Percentiles rank a stretch among this genome's conserved stretches.
Conservation (phyloP, 1,140 invertebrate species). For the Drosophila tsacasi region DNA sequence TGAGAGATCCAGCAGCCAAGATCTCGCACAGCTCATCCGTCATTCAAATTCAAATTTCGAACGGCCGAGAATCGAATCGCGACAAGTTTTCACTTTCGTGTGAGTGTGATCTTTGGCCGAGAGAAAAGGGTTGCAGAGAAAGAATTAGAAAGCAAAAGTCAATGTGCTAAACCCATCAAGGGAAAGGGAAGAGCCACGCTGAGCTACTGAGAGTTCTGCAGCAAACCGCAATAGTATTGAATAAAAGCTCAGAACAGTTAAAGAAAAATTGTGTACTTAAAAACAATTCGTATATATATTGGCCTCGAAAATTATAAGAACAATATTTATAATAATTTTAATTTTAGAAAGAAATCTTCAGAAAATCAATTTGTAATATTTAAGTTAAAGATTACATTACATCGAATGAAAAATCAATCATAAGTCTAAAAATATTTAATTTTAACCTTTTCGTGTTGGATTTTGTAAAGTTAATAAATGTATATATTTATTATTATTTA, state of each 20-base stretch:
- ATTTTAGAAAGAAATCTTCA: too few relatives aligned
- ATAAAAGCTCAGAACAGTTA: not conserved
- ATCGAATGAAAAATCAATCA: too few relatives aligned
- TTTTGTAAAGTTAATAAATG: too few relatives aligned
- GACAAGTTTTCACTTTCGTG: constrained; percentile 70
- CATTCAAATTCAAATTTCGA: constrained; percentile 66
- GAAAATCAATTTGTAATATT: too few relatives aligned
- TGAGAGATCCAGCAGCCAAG: not conserved
- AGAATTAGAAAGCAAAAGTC: constrained; percentile 71
- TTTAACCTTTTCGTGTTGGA: too few relatives aligned
- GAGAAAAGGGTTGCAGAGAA: constrained; percentile 33
- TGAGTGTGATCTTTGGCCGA: constrained; percentile 11
- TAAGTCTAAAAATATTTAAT: too few relatives aligned
- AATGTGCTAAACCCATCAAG: constrained; percentile 31
- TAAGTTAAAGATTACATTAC: too few relatives aligned
- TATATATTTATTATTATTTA: too few relatives aligned
- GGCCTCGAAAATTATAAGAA: too few relatives aligned
- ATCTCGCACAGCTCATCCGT: constrained; percentile 14
- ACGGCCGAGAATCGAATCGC: constrained; percentile 48
- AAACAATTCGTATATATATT: not conserved
- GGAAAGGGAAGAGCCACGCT: not conserved
- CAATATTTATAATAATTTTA: too few relatives aligned
- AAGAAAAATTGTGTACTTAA: too few relatives aligned
- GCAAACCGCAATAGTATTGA: too few relatives aligned
- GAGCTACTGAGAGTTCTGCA: constrained; percentile 24